phyloP scores from a whole-genome alignment of 2,888 invertebrate genomes.

The Eristalis intricaria region DNA sequence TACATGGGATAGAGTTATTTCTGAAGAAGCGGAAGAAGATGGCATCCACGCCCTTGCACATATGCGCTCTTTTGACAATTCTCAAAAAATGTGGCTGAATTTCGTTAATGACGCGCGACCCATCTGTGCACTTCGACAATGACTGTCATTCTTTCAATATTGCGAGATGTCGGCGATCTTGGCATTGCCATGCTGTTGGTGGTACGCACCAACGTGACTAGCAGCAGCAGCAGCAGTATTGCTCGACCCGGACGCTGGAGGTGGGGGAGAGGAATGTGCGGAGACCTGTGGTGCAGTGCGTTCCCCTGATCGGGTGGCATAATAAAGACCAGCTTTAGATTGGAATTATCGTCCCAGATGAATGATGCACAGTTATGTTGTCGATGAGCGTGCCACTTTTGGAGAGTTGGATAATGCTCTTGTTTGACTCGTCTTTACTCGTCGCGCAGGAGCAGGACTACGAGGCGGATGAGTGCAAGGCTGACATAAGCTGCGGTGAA shows the following conservation, averaged over 20 bases:
- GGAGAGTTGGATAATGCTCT: constrained; percentile 88
- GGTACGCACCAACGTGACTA: constrained; percentile 17
- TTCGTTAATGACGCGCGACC: too few relatives aligned
- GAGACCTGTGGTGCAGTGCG: constrained; percentile 61
- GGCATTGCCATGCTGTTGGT: constrained; percentile 67
- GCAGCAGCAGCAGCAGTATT: constrained; percentile 10
- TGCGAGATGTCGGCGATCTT: constrained; percentile 81
- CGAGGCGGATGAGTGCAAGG: constrained; percentile 66
- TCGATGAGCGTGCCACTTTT: constrained; percentile 88
- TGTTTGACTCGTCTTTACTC: constrained; percentile 82
- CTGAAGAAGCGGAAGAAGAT: too few relatives aligned
- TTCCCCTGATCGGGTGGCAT: constrained; percentile 60
- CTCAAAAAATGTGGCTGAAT: too few relatives aligned
- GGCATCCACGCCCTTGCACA: too few relatives aligned
- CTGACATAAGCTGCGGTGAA: constrained; percentile 35
- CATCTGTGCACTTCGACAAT: constrained; percentile 88
- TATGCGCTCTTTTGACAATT: too few relatives aligned
- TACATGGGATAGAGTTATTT: too few relatives aligned
- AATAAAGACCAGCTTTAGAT: constrained; percentile 56
- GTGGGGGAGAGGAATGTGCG: constrained; percentile 70
- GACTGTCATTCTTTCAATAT: constrained; percentile 85
- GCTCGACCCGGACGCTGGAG: constrained; percentile 40
- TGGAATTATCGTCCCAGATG: constrained; percentile 52
- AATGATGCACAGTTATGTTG: constrained; percentile 82
- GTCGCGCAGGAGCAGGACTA: constrained; percentile 67